Evolutionary conservation across 2,797 vertebrate genomes (phyloP).

Genomic region (Lates japonicus): DNA sequence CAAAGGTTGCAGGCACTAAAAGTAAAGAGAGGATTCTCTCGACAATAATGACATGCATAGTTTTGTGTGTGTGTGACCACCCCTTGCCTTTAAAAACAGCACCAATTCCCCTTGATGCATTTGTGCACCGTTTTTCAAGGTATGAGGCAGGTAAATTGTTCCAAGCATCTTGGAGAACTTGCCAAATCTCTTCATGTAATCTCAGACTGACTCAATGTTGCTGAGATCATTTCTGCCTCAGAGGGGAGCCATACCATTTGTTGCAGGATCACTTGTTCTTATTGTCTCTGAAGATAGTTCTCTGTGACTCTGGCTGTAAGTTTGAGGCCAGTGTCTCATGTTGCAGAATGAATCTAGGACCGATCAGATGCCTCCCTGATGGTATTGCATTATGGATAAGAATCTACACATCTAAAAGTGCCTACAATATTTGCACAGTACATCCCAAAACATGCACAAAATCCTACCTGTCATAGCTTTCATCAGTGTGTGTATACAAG

Average conservation of each 20-base stretch:
- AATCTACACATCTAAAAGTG: not conserved
- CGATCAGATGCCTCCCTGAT: not conserved
- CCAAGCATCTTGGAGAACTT: not conserved
- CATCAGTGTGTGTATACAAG: conserved; percentile 95
- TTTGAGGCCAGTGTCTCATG: not conserved
- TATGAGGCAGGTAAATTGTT: not conserved
- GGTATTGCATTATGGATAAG: not conserved
- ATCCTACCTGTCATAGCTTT: conserved; percentile 93
- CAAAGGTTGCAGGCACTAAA: not conserved
- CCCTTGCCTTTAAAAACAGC: too few relatives aligned
- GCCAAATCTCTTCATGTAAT: not conserved
- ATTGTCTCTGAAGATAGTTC: not conserved
- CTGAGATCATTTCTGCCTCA: not conserved
- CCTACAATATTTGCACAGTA: not conserved
- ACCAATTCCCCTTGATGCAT: too few relatives aligned
- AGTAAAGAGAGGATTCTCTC: not conserved
- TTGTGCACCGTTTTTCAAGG: too few relatives aligned
- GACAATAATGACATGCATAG: not conserved
- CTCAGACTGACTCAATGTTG: not conserved
- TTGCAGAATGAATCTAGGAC: not conserved
- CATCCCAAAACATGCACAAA: not conserved
- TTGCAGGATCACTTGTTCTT: not conserved
- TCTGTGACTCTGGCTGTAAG: not conserved
- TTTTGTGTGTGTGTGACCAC: not conserved
- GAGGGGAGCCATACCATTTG: not conserved